phyloP scores from a whole-genome alignment of 2,113 vertebrate genomes.

The Anseranas semipalmata region DNA sequence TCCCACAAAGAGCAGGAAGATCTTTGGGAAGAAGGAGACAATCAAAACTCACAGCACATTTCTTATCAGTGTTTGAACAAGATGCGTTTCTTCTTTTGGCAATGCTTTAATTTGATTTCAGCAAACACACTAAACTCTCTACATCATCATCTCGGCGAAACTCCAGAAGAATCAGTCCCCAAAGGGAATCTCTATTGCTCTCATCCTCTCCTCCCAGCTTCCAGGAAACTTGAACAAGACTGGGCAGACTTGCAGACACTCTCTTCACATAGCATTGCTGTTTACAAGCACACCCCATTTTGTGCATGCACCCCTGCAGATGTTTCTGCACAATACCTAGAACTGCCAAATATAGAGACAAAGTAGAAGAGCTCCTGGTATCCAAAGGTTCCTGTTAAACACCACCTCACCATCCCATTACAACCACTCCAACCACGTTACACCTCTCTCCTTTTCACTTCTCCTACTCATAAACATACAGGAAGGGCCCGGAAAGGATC shows the following conservation, averaged over 20 bases:
- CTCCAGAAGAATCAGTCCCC: neutral
- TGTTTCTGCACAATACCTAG: neutral
- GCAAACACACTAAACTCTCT: neutral
- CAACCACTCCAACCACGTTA: neutral
- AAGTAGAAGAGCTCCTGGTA: neutral
- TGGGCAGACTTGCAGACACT: neutral
- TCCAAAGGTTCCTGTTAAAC: neutral
- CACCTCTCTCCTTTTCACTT: neutral
- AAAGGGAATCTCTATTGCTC: neutral
- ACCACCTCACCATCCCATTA: neutral
- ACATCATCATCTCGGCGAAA: neutral
- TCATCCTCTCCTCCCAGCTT: neutral
- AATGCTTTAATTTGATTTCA: slow-evolving; percentile 37
- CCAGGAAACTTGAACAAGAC: neutral
- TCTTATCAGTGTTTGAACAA: slow-evolving; percentile 46
- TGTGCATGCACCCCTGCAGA: neutral
- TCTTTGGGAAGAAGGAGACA: neutral
- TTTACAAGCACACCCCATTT: neutral
- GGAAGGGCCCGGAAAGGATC: neutral
- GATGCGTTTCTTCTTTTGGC: neutral
- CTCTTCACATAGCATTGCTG: neutral
- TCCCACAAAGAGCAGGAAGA: slow-evolving; percentile 14
- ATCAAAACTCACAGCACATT: neutral
- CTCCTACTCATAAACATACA: neutral
- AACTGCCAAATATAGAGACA: neutral